Evolutionary conservation across 2,113 vertebrate genomes (phyloP).

Genomic region (Sylvia atricapilla): DNA sequence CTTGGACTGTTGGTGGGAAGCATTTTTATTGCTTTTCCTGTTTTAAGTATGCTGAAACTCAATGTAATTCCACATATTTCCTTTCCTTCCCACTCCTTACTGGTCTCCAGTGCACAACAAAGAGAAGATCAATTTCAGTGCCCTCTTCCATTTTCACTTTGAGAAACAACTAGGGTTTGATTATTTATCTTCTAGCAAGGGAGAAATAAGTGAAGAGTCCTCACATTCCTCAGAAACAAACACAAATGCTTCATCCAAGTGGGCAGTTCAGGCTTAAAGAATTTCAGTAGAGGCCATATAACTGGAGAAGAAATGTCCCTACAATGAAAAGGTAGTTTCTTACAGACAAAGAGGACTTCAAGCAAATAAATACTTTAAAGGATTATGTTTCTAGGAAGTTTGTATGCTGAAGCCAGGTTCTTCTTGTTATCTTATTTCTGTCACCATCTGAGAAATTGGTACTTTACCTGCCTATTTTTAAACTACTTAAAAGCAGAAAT

Average conservation of each 20-base stretch:
- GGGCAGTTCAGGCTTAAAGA: not conserved
- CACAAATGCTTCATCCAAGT: not conserved
- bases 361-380: not conserved
- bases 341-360: not conserved
- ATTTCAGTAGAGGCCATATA: not conserved
- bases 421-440: not conserved
- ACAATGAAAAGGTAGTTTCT: not conserved
- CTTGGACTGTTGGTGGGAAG: not conserved
- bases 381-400: not conserved
- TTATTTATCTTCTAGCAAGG: not conserved
- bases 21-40: not conserved
- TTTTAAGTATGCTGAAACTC: not conserved
- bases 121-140: not conserved
- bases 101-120: not conserved
- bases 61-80: not conserved
- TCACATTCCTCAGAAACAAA: not conserved
- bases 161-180: not conserved
- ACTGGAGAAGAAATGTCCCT: not conserved
- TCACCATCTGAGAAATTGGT: not conserved
- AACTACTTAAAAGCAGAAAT: not conserved
- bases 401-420: not conserved
- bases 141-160: not conserved
- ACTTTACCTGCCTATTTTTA: not conserved
- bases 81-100: not conserved
- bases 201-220: not conserved